A percentile compares a stretch with the other conserved stretches of the same genome.
phyloP scores from a whole-genome alignment of 2,888 invertebrate genomes.

The Lochmaea capreae region DNA sequence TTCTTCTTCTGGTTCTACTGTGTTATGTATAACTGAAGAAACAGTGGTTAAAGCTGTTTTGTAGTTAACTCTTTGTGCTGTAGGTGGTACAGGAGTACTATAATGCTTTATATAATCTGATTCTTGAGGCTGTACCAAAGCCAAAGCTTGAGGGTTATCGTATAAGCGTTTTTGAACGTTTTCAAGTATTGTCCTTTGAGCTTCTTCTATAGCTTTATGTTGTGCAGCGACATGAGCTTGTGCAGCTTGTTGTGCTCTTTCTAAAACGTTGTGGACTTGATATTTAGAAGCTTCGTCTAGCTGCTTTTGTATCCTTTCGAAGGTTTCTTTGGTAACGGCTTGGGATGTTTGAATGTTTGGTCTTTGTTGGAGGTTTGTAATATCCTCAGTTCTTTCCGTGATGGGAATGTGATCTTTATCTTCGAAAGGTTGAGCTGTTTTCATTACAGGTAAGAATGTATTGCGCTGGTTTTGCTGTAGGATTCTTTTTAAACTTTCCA shows the following conservation, averaged over 20 bases:
- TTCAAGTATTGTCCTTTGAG: conserved; percentile 49
- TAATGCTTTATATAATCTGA: not conserved
- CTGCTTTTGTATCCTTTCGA: conserved; percentile 56
- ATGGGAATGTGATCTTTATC: conserved; percentile 63
- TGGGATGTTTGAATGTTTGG: conserved; percentile 48
- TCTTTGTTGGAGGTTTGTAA: conserved; percentile 62
- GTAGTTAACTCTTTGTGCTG: not conserved
- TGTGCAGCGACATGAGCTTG: conserved; percentile 57
- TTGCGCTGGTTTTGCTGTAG: conserved; percentile 50
- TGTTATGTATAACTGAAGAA: not conserved
- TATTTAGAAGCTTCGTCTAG: conserved; percentile 57
- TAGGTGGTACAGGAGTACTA: not conserved
- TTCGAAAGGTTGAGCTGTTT: conserved; percentile 37
- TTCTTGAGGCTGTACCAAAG: conserved; percentile 26
- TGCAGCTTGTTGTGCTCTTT: conserved; percentile 57
- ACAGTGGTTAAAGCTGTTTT: conserved; percentile 19
- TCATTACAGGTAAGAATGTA: conserved; percentile 40
- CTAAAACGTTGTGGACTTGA: conserved; percentile 54
- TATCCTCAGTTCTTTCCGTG: conserved; percentile 66
- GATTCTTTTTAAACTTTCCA: conserved; percentile 67
- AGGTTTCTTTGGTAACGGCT: conserved; percentile 36
- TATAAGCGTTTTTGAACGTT: conserved; percentile 37
- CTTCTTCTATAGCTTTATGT: conserved; percentile 54
- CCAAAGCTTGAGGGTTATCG: conserved; percentile 31
- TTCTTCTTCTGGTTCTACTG: not conserved